phyloP scores from a whole-genome alignment of 2,888 invertebrate species.

The Mycogona germanica region DNA sequence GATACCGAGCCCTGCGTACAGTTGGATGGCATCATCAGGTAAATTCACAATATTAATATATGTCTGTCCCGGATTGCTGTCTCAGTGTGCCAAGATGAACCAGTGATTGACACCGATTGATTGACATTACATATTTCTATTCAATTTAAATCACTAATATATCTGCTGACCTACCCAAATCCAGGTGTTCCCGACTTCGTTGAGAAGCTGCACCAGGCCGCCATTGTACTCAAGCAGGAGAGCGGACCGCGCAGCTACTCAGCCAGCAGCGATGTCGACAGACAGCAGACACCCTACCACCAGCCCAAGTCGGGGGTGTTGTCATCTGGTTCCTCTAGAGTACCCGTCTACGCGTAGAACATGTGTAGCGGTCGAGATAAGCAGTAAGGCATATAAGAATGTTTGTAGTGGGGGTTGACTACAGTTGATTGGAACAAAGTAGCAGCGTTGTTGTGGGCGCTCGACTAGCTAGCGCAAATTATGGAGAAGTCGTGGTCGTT shows the following conservation, averaged over 20 bases:
- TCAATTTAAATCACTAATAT: no score
- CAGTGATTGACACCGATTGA: no score
- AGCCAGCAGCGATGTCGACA: not conserved
- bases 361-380: no score
- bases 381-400: no score
- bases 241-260: not conserved
- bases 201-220: constrained; percentile 33
- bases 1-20: constrained; percentile 38
- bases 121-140: no score
- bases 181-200: constrained; percentile 36
- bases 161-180: constrained; percentile 5
- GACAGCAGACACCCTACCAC: not conserved
- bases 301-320: not conserved
- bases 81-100: no score
- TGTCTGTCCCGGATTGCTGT: no score
- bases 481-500: no score
- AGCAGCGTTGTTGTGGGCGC: no score
- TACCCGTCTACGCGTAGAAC: constrained; percentile 5
- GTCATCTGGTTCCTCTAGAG: not conserved
- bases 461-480: no score
- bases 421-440: no score
- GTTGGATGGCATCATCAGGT: constrained; percentile 40
- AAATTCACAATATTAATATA: constrained; percentile 22
- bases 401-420: no score
- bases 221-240: constrained; percentile 26